Evolutionary conservation across 2,888 invertebrate genomes (phyloP).

Genomic region (Meganola albula): DNA sequence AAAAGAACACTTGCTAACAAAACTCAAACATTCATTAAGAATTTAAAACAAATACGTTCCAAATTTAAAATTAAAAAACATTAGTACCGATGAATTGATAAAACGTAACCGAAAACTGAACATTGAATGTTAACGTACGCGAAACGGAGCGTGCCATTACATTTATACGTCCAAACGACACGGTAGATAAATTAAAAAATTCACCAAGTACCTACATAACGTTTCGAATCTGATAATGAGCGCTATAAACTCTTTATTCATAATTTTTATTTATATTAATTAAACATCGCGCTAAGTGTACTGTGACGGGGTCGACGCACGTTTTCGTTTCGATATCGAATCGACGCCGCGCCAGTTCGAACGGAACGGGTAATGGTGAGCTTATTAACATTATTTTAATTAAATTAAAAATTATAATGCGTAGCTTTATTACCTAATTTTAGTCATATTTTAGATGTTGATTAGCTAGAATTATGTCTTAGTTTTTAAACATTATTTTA

Average conservation of each 20-base stretch:
- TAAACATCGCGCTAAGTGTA: conserved; percentile 63
- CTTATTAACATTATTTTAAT: too few relatives aligned
- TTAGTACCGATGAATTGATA: conserved; percentile 31
- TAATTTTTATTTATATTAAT: conserved; percentile 66
- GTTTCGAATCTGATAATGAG: conserved; percentile 53
- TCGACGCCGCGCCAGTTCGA: not conserved
- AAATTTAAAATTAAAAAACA: conserved; percentile 8
- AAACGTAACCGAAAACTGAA: conserved; percentile 20
- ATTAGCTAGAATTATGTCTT: too few relatives aligned
- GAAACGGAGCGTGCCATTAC: conserved; percentile 46
- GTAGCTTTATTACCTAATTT: too few relatives aligned
- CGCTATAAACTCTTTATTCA: conserved; percentile 52
- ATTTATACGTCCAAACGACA: conserved; percentile 45
- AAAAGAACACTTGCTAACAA: too few relatives aligned
- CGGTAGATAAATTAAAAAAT: conserved; percentile 62
- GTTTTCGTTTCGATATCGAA: conserved; percentile 35
- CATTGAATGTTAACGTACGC: conserved; percentile 34
- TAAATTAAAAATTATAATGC: too few relatives aligned
- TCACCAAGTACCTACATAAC: conserved; percentile 36
- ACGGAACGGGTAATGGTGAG: not conserved
- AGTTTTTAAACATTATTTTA: too few relatives aligned
- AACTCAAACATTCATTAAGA: too few relatives aligned
- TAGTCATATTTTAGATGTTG: too few relatives aligned
- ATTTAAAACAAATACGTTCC: too few relatives aligned
- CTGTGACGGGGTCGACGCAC: conserved; percentile 62